Conservation (phyloP, 2,797 vertebrate species). For the Hyperoplus immaculatus region DNA sequence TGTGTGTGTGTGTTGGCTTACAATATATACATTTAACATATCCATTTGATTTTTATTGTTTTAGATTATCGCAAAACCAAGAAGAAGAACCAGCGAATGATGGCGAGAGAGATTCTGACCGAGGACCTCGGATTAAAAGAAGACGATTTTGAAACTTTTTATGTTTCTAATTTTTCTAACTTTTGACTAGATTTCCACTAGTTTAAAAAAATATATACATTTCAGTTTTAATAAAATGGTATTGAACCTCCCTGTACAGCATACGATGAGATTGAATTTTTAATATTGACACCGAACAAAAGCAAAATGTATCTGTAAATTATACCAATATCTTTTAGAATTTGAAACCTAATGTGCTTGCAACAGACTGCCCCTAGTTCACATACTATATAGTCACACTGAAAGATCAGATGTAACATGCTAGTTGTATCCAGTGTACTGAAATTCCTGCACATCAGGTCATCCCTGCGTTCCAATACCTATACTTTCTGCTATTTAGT, state of each 20-base stretch:
- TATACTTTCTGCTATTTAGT: no score
- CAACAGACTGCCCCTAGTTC: background rate
- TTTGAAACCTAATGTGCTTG: conserved; percentile 1
- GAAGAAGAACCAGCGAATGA: conserved; percentile 13
- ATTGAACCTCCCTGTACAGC: conserved; percentile 19
- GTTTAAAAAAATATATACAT: conserved; percentile 7
- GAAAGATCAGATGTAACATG: background rate
- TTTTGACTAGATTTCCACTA: conserved; percentile 6
- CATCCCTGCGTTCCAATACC: no score
- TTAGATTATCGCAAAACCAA: conserved; percentile 29
- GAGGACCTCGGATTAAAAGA: conserved; percentile 1
- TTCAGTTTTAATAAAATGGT: background rate
- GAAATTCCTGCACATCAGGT: background rate
- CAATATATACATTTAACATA: background rate
- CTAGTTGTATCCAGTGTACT: background rate
- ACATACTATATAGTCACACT: background rate
- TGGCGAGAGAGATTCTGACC: conserved; percentile 3
- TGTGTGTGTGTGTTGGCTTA: background rate
- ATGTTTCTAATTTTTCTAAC: conserved; percentile 24
- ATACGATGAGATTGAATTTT: conserved; percentile 10
- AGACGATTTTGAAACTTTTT: conserved; percentile 36
- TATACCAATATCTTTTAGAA: background rate
- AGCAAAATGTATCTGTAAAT: conserved; percentile 7
- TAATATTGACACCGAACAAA: background rate
- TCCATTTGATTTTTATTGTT: conserved; percentile 6